A percentile compares a stretch with the other conserved stretches of the same genome.
Conservation (phyloP, 2,113 vertebrate species). For the Candoia aspera region DNA sequence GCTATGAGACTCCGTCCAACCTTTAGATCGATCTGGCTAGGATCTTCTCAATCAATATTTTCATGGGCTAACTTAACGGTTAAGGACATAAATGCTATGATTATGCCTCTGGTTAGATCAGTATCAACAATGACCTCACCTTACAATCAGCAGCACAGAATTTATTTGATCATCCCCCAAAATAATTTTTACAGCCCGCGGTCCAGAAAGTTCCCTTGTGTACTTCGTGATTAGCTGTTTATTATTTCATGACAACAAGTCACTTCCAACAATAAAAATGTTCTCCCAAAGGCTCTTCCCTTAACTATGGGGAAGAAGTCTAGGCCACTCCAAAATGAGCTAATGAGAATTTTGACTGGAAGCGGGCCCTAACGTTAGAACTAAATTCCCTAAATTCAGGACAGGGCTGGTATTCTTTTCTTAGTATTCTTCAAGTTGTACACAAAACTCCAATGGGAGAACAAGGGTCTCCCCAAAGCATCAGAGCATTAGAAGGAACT, state of each 20-base stretch:
- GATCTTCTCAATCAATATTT: not conserved
- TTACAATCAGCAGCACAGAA: not conserved
- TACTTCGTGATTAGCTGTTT: not conserved
- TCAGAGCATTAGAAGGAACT: not conserved
- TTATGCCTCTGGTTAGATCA: not conserved
- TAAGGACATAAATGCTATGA: not conserved
- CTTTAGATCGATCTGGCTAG: not conserved
- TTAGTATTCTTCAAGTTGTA: not conserved
- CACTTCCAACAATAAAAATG: not conserved
- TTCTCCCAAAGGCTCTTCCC: not conserved
- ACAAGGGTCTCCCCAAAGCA: not conserved
- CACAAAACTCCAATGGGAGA: not conserved
- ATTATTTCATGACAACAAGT: not conserved
- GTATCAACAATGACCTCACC: not conserved
- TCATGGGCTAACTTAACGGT: not conserved
- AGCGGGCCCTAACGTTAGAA: not conserved
- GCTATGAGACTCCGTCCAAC: not conserved
- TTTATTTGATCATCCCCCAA: not conserved
- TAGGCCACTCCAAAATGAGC: not conserved
- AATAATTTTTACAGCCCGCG: not conserved
- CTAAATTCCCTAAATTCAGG: not conserved
- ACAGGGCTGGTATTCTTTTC: not conserved
- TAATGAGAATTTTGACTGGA: not conserved
- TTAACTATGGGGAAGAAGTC: not conserved
- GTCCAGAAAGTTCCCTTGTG: not conserved